phyloP scores from a whole-genome alignment of 2,113 vertebrate genomes.

The Morone saxatilis region DNA sequence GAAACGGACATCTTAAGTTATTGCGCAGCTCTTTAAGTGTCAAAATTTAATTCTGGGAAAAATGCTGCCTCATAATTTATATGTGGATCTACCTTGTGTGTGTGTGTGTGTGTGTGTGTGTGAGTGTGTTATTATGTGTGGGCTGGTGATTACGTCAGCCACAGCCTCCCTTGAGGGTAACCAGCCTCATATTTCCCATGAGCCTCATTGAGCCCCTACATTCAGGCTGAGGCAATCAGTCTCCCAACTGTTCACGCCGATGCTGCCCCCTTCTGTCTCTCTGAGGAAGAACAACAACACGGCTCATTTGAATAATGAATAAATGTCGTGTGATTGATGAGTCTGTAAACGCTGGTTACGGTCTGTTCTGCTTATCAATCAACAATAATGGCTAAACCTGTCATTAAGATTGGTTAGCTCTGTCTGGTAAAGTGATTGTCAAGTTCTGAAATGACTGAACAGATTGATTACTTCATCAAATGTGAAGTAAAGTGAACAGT shows the following conservation, averaged over 20 bases:
- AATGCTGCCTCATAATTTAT: slow-evolving; percentile 47
- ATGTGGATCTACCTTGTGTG: slow-evolving; percentile 19
- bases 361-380: slow-evolving; percentile 70
- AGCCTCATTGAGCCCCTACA: slow-evolving; percentile 49
- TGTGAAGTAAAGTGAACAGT: slow-evolving; percentile 49
- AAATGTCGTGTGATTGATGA: slow-evolving; percentile 69
- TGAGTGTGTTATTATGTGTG: slow-evolving; percentile 27
- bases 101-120: neutral
- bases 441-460: slow-evolving; percentile 51
- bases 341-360: slow-evolving; percentile 61
- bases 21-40: slow-evolving; percentile 32
- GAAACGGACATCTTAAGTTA: slow-evolving; percentile 49
- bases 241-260: slow-evolving; percentile 35
- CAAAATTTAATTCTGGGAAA: slow-evolving; percentile 45
- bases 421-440: slow-evolving; percentile 56
- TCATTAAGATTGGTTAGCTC: slow-evolving; percentile 61
- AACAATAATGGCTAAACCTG: slow-evolving; percentile 58
- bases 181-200: slow-evolving; percentile 73
- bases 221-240: slow-evolving; percentile 42
- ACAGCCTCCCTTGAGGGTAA: slow-evolving; percentile 51
- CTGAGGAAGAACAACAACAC: slow-evolving; percentile 34
- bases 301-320: slow-evolving; percentile 64
- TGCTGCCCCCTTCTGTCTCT: slow-evolving; percentile 74
- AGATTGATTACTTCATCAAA: slow-evolving; percentile 68
- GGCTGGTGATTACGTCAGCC: slow-evolving; percentile 66